Conservation (phyloP, 2,797 vertebrate species). For the Nyctibius grandis region DNA sequence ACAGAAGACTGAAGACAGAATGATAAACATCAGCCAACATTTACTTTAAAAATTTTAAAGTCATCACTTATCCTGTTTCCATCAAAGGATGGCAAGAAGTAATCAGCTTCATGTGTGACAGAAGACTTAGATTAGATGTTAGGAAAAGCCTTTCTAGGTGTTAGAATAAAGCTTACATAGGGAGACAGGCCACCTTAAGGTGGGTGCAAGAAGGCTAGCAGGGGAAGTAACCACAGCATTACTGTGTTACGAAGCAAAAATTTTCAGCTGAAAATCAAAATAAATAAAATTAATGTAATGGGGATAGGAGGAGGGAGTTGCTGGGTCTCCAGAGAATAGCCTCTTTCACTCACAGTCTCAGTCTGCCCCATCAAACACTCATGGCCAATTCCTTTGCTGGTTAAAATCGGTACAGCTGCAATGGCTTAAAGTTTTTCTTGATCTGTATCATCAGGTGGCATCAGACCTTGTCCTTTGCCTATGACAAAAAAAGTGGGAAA, state of each 20-base stretch:
- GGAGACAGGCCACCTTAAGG: background rate
- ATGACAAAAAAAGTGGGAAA: background rate
- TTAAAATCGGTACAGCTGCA: background rate
- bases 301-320: background rate
- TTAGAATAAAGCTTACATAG: background rate
- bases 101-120: conserved; percentile 31
- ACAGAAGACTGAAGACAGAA: conserved; percentile 18
- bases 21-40: conserved; percentile 24
- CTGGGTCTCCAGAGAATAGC: background rate
- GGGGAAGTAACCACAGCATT: background rate
- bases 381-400: background rate
- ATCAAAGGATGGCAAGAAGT: conserved; percentile 9
- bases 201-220: background rate
- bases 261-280: background rate
- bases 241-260: background rate
- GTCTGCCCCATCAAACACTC: background rate
- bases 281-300: background rate
- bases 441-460: background rate
- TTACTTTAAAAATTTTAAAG: conserved; percentile 37
- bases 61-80: conserved; percentile 15
- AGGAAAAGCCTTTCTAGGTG: background rate
- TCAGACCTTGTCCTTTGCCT: background rate
- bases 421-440: background rate
- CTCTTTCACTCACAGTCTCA: background rate
- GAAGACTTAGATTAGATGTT: background rate